These are phyloP conservation scores for Drosophila lini DNA, from an alignment of 1,140 invertebrate species.

Conservation along the genomic window DNA sequence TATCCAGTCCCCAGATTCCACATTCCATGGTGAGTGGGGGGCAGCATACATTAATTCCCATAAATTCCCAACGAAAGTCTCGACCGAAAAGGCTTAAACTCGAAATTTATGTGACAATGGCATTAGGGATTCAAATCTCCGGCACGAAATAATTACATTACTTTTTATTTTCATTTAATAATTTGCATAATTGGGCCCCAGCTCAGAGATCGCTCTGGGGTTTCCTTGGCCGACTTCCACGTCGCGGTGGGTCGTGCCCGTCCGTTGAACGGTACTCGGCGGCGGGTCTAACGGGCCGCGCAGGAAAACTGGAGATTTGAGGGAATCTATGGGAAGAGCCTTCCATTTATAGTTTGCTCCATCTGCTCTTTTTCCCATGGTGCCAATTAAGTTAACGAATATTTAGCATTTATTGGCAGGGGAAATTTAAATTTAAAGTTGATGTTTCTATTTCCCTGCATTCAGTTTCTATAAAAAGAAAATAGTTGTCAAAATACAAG, in stretches of 20 bases:
- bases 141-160: conserved; percentile 63
- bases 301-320: conserved; percentile 13
- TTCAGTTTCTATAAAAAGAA: not conserved
- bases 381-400: conserved; percentile 12
- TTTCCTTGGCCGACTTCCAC: conserved; percentile 15
- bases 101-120: conserved; percentile 69
- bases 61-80: conserved; percentile 59
- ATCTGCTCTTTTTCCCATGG: conserved; percentile 3
- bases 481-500: too few relatives aligned
- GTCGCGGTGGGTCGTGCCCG: conserved; percentile 34
- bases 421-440: not conserved
- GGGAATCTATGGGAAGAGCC: conserved; percentile 5
- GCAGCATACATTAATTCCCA: conserved; percentile 41
- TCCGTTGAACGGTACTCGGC: conserved; percentile 22
- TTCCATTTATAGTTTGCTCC: not conserved
- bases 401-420: not conserved
- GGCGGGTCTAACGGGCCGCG: conserved; percentile 8
- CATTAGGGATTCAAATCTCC: conserved; percentile 66
- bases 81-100: conserved; percentile 72
- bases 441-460: not conserved
- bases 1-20: conserved; percentile 39
- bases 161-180: conserved; percentile 55
- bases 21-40: conserved; percentile 51
- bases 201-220: conserved; percentile 13
- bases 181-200: conserved; percentile 61